Evolutionary conservation across 1,140 invertebrate genomes (phyloP).

Genomic region (Maconellicoccus hirsutus): DNA sequence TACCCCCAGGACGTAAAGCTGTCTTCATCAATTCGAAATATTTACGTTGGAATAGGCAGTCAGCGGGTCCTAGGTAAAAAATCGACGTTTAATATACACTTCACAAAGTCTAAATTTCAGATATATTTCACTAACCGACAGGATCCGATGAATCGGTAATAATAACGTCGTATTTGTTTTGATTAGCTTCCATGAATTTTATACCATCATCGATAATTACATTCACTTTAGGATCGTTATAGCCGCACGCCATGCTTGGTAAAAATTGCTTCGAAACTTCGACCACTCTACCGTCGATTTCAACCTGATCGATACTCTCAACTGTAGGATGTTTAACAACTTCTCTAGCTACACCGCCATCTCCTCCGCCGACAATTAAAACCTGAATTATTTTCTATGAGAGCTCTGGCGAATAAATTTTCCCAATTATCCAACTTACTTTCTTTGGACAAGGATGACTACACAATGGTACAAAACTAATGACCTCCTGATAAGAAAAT

Average conservation of each 20-base stretch:
- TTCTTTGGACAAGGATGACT: slow-evolving; percentile 82
- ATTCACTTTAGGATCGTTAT: slow-evolving; percentile 68
- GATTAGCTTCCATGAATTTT: slow-evolving; percentile 81
- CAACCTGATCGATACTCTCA: slow-evolving; percentile 77
- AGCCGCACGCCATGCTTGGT: slow-evolving; percentile 79
- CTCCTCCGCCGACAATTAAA: slow-evolving; percentile 95
- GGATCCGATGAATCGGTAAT: slow-evolving; percentile 98
- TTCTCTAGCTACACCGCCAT: slow-evolving; percentile 91
- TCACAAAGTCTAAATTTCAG: neutral
- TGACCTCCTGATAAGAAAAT: slow-evolving; percentile 98
- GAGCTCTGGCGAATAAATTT: neutral
- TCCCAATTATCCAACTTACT: slow-evolving; percentile 41
- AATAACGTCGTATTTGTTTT: slow-evolving; percentile 86
- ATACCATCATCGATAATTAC: slow-evolving; percentile 88
- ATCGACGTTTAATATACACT: neutral
- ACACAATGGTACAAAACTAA: slow-evolving; percentile 84
- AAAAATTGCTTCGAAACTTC: slow-evolving; percentile 81
- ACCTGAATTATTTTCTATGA: slow-evolving; percentile 38
- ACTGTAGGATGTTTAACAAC: slow-evolving; percentile 86
- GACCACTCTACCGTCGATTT: slow-evolving; percentile 90
- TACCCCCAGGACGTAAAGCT: slow-evolving; percentile 70
- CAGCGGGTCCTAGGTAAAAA: slow-evolving; percentile 46
- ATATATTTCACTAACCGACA: slow-evolving; percentile 45
- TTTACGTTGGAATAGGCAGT: slow-evolving; percentile 60
- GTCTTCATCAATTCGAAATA: slow-evolving; percentile 80